Evolutionary conservation across 2,888 invertebrate genomes (phyloP).

Genomic region (Drepanosiphum platanoidis): DNA sequence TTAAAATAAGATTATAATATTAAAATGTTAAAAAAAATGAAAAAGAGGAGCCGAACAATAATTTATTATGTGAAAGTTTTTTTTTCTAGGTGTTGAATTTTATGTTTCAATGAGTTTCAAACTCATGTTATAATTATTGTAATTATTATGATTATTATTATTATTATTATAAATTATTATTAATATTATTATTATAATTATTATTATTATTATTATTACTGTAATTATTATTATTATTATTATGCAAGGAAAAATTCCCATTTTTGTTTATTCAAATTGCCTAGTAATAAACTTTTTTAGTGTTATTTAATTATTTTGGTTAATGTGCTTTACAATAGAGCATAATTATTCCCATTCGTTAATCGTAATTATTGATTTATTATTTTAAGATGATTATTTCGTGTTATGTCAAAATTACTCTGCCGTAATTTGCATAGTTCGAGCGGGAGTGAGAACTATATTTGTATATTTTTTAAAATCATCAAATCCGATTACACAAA

Average conservation of each 20-base stretch:
- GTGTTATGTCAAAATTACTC: neutral
- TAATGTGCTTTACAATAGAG: neutral
- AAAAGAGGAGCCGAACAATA: slow-evolving; percentile 11
- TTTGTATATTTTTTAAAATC: neutral
- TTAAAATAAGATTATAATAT: slow-evolving; percentile 57
- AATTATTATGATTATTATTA: too few relatives aligned
- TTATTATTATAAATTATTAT: neutral
- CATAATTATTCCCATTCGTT: slow-evolving; percentile 6
- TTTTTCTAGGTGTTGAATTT: slow-evolving; percentile 1
- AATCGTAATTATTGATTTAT: slow-evolving; percentile 26
- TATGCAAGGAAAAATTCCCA: neutral
- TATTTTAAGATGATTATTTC: slow-evolving; percentile 10
- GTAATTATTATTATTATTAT: slow-evolving; percentile 7
- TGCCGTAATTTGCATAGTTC: slow-evolving; percentile 20
- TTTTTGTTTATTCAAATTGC: neutral
- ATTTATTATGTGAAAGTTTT: slow-evolving; percentile 13
- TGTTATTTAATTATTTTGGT: slow-evolving; percentile 28
- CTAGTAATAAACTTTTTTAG: neutral
- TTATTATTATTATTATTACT: slow-evolving; percentile 12
- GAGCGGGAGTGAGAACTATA: neutral
- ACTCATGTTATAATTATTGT: neutral
- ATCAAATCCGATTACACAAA: neutral
- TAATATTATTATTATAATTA: slow-evolving; percentile 7
- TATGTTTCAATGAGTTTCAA: neutral
- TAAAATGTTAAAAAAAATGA: slow-evolving; percentile 32